phyloP scores from a whole-genome alignment of 2,113 vertebrate species.

The Aix galericulata region DNA sequence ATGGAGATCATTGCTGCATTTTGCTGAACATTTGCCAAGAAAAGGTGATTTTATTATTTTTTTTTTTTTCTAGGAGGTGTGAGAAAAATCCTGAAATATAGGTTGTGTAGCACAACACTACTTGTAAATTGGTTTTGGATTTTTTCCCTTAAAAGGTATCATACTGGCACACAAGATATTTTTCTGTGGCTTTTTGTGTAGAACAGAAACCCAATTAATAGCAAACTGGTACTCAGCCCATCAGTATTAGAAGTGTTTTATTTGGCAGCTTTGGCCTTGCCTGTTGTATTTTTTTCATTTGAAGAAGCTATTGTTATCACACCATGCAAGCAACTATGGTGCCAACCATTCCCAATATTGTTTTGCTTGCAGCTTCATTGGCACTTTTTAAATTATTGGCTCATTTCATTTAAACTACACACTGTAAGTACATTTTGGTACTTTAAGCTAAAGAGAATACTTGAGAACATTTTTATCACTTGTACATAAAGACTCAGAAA shows the following conservation, averaged over 20 bases:
- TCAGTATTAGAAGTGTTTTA: not conserved
- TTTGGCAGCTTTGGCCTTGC: not conserved
- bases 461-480: not conserved
- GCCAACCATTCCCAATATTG: not conserved
- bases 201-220: not conserved
- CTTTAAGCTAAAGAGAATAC: not conserved
- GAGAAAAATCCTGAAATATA: slow-evolving; percentile 25
- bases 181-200: not conserved
- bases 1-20: not conserved
- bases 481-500: not conserved
- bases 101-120: not conserved
- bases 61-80: not conserved
- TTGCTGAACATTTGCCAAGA: slow-evolving; percentile 27
- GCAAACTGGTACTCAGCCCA: not conserved
- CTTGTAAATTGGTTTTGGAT: not conserved
- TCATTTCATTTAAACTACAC: slow-evolving; percentile 3
- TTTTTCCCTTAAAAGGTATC: not conserved
- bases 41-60: not conserved
- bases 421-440: slow-evolving; percentile 12
- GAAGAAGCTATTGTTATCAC: not conserved
- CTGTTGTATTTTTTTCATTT: not conserved
- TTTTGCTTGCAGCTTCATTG: not conserved
- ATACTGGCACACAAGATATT: not conserved
- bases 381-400: slow-evolving; percentile 7
- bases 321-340: accelerated